Conservation (phyloP, 1,140 invertebrate species). For the Agrypnia vestita region DNA sequence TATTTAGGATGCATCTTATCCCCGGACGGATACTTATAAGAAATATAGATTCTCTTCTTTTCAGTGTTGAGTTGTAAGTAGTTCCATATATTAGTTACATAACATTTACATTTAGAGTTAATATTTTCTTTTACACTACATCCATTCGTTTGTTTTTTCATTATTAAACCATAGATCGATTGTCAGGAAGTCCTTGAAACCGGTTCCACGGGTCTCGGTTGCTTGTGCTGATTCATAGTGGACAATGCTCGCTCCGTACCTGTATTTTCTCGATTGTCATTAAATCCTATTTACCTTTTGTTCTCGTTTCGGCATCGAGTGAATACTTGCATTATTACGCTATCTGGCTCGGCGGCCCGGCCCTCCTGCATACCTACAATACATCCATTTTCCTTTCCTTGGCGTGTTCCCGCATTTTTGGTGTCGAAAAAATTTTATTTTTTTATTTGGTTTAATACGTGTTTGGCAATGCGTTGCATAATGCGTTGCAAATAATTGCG, state of each 20-base stretch:
- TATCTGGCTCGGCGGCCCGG: neutral
- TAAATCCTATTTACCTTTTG: conserved; percentile 23
- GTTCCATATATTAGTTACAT: too few species aligned
- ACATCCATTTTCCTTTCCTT: neutral
- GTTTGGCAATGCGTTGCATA: conserved; percentile 6
- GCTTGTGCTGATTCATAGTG: conserved; percentile 11
- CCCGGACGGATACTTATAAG: too few species aligned
- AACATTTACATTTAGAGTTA: too few species aligned
- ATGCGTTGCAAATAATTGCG: conserved; percentile 1
- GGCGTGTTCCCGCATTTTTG: neutral
- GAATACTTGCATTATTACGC: neutral
- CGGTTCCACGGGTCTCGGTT: neutral
- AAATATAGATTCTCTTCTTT: too few species aligned
- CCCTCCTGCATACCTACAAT: neutral
- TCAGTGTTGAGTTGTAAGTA: too few species aligned
- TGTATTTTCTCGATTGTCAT: neutral
- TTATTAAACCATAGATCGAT: neutral
- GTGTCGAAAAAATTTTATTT: neutral
- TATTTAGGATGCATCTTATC: too few species aligned
- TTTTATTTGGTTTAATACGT: neutral
- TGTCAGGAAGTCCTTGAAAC: conserved; percentile 4
- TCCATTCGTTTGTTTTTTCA: neutral
- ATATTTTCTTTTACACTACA: too few species aligned
- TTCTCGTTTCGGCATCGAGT: neutral
- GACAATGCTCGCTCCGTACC: neutral